Conservation (phyloP, 2,888 invertebrate genomes). For the Hoplodrina blanda region DNA sequence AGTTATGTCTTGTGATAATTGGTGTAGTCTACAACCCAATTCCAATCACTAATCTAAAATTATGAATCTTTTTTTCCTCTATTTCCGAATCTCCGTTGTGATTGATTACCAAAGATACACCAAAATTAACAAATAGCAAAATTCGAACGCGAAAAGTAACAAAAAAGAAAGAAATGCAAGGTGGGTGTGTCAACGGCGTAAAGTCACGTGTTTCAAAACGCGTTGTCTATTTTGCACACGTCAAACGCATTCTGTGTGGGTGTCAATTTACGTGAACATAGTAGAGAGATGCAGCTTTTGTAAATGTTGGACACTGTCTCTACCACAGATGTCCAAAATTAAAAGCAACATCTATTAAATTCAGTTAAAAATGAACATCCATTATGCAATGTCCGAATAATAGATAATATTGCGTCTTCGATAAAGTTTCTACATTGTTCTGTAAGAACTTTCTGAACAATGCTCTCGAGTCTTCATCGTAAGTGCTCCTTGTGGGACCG, state of each 20-base stretch:
- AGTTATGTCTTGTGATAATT: too few relatives aligned
- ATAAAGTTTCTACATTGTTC: conserved; percentile 18
- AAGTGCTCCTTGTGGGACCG: conserved; percentile 30
- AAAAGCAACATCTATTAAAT: background rate
- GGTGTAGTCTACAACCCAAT: background rate
- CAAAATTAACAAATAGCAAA: background rate
- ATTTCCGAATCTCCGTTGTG: background rate
- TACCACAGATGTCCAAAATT: background rate
- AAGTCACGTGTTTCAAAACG: background rate
- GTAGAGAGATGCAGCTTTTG: background rate
- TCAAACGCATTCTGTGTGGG: conserved; percentile 3
- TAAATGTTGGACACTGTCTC: background rate
- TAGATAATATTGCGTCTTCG: conserved; percentile 1
- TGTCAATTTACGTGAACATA: conserved; percentile 10
- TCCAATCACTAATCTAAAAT: conserved; percentile 1
- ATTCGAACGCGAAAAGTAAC: background rate
- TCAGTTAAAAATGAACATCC: background rate
- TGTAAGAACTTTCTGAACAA: conserved; percentile 43
- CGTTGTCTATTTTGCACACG: background rate
- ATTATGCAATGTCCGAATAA: conserved; percentile 4
- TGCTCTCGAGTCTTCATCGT: conserved; percentile 18
- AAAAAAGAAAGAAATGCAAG: background rate
- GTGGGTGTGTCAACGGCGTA: background rate
- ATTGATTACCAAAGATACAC: background rate
- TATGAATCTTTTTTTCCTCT: background rate